A percentile compares a stretch with the other conserved stretches of the same genome.
These are phyloP conservation scores for Steinernema khuongi DNA, from an alignment of 1,140 invertebrate genomes.

Conservation along the genomic window DNA sequence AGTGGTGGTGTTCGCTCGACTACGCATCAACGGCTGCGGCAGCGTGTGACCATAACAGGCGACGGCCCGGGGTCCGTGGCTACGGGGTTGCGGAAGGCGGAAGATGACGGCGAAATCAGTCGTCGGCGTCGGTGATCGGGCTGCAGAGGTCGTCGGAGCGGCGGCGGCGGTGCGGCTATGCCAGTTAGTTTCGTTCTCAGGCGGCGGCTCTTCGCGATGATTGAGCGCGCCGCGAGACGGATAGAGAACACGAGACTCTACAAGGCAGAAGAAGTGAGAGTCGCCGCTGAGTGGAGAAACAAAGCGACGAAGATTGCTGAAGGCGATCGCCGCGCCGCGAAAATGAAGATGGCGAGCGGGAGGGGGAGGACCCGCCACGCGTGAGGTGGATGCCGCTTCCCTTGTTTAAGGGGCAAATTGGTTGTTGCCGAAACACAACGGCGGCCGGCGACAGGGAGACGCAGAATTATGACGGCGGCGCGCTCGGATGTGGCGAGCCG, in stretches of 20 bases:
- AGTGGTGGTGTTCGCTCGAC: conserved; percentile 9
- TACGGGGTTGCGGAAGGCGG: background rate
- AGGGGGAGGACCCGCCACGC: background rate
- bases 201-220: background rate
- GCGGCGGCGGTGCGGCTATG: background rate
- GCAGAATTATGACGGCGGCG: background rate
- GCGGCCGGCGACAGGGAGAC: background rate
- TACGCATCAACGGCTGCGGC: conserved; percentile 3
- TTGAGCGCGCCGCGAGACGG: background rate
- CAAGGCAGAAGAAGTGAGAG: conserved; percentile 2
- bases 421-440: conserved; percentile 9
- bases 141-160: background rate
- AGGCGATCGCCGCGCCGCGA: background rate
- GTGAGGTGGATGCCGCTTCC: too few relatives aligned
- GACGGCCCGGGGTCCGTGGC: background rate
- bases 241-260: background rate
- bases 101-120: background rate
- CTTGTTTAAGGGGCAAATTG: conserved; percentile 10
- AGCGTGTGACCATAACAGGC: background rate
- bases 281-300: background rate
- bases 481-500: background rate
- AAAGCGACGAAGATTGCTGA: conserved; percentile 10
- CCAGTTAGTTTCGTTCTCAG: conserved; percentile 2
- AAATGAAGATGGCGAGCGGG: conserved; percentile 4
- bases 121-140: background rate